Evolutionary conservation across 2,888 invertebrate species (phyloP).

Genomic region (Cistogaster globosa): DNA sequence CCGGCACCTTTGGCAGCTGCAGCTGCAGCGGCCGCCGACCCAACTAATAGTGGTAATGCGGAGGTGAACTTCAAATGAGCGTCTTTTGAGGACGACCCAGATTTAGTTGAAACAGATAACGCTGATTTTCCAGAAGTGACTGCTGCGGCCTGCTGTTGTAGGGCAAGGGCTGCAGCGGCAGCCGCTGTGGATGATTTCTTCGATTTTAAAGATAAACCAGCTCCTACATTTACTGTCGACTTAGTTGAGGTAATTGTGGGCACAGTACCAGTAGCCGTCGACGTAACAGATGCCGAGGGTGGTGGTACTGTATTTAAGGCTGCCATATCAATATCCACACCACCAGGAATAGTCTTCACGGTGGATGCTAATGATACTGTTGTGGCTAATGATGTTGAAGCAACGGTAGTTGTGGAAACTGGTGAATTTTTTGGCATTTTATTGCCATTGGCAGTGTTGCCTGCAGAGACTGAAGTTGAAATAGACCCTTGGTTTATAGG

Average conservation of each 20-base stretch:
- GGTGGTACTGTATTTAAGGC: slow-evolving; percentile 73
- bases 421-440: slow-evolving; percentile 79
- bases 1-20: slow-evolving; percentile 76
- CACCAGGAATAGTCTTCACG: slow-evolving; percentile 38
- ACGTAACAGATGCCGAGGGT: slow-evolving; percentile 64
- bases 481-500: slow-evolving; percentile 41
- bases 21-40: slow-evolving; percentile 80
- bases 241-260: slow-evolving; percentile 75
- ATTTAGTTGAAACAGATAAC: slow-evolving; percentile 70
- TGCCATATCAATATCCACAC: slow-evolving; percentile 73
- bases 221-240: slow-evolving; percentile 60
- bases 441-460: slow-evolving; percentile 75
- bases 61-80: slow-evolving; percentile 79
- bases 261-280: slow-evolving; percentile 69
- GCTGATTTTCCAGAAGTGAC: slow-evolving; percentile 70
- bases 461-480: slow-evolving; percentile 48
- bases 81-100: slow-evolving; percentile 73
- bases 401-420: slow-evolving; percentile 67
- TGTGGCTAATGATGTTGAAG: slow-evolving; percentile 72
- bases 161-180: slow-evolving; percentile 65
- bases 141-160: slow-evolving; percentile 72
- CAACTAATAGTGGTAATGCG: slow-evolving; percentile 76
- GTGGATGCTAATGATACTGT: slow-evolving; percentile 67
- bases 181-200: slow-evolving; percentile 62
- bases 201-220: slow-evolving; percentile 57